These are phyloP conservation scores for Anguilla marmorata DNA, from an alignment of 2,797 vertebrate species.

Conservation along the genomic window DNA sequence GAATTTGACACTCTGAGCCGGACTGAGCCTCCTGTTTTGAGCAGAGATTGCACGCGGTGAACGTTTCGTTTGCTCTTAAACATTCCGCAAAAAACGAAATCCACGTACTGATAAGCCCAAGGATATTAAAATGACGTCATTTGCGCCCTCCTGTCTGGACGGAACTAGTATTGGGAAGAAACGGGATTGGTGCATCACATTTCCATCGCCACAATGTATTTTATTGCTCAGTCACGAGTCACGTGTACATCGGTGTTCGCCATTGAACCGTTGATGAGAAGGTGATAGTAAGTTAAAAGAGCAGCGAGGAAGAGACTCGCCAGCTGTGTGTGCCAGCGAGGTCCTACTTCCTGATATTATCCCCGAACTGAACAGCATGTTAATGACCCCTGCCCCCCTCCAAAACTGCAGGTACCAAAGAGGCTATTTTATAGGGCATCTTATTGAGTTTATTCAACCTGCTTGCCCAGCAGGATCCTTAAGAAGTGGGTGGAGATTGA, in stretches of 20 bases:
- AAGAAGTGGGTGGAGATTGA: conserved; percentile 4
- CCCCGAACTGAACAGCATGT: neutral
- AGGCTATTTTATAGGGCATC: neutral
- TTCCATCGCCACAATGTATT: neutral
- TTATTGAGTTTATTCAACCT: neutral
- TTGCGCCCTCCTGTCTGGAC: neutral
- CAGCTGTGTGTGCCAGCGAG: neutral
- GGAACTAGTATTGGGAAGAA: neutral
- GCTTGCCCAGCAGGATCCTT: neutral
- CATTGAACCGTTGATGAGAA: neutral
- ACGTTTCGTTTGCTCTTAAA: neutral
- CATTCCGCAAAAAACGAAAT: neutral
- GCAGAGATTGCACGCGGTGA: neutral
- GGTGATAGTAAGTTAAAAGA: neutral
- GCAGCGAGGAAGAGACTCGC: neutral
- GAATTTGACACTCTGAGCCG: neutral
- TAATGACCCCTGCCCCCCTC: neutral
- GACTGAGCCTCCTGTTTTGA: neutral
- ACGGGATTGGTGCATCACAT: neutral
- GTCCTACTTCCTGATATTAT: neutral
- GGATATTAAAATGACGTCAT: neutral
- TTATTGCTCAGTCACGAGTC: neutral
- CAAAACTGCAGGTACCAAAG: neutral
- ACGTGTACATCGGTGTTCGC: neutral
- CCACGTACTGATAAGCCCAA: neutral